Evolutionary conservation across 2,113 vertebrate species (phyloP), one percentile per base, ranked within the genome.

Genomic region (Pseudorasbora parva): DNA sequence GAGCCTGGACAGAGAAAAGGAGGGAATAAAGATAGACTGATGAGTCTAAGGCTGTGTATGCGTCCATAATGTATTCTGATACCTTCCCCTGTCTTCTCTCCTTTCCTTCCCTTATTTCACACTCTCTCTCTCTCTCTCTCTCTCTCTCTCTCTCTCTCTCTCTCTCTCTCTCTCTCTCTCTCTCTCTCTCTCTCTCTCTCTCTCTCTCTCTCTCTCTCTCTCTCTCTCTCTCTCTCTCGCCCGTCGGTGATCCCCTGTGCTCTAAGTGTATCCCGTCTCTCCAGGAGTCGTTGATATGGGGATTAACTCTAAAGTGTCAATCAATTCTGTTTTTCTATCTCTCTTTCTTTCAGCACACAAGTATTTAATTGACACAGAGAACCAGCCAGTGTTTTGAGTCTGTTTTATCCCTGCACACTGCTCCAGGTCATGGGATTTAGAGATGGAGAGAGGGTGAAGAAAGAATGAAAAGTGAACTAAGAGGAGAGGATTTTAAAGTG

Each of bases 261-360:
- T 73, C 56, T 59, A 73, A 56, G 37, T 82, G 81, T 78, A 60
- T 23, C 75, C 75, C 12, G 25, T 49, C 88, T 90, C 90, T 91
- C 87, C 85, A 87, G 84, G 90, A 92, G 89, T 90, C 90, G 91
- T 92, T 90, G 90, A 86, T 82, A 83, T 83, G 82, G 85, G 88
- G 90, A 94, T 92, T 94, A 92, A 92, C 93, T 90, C 87, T 85
- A 86, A 90, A 89, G 86, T 90, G 94, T 94, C 95, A 93, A 86
- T 95, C 93, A 94, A 87, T 87, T 71, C 74, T 86, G 78, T 88
- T 91, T 87, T 86, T 62, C 85, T 89, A 75, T 88, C 83, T 82
- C 62, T 51, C 64, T 81, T 68, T 37, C 84, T 82, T 82, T 88
- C 47, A 85, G 60, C 62, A 66, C 41, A 64, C 21, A 62, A 25